A percentile compares a stretch with the other conserved stretches of the same genome.
Conservation (phyloP, 2,888 invertebrate species). For the Ectropis crepuscularia region DNA sequence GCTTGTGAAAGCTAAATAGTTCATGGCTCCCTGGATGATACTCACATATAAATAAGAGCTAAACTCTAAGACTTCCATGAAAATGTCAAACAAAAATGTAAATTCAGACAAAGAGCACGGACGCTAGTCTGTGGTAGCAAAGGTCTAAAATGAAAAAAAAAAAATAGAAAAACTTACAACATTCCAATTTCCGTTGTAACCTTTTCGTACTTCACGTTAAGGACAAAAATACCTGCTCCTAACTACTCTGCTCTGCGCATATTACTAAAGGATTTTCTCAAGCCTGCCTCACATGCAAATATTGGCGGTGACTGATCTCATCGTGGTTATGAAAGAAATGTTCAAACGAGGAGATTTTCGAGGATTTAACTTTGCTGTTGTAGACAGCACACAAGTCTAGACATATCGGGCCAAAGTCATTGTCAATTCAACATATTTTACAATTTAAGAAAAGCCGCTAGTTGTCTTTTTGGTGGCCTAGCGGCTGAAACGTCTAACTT, state of each 20-base stretch:
- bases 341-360: conserved; percentile 36
- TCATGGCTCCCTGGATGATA: no score
- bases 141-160: no score
- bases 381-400: neutral
- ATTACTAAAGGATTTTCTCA: conserved; percentile 39
- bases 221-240: conserved; percentile 12
- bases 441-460: neutral
- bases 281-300: conserved; percentile 48
- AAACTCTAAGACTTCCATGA: no score
- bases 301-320: conserved; percentile 49
- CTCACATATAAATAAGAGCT: no score
- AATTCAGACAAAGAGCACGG: no score
- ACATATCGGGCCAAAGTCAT: no score
- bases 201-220: conserved; percentile 11
- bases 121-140: no score
- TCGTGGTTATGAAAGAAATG: conserved; percentile 42
- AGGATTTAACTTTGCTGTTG: conserved; percentile 29
- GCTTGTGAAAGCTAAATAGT: no score
- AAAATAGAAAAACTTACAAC: conserved; percentile 7
- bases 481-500: no score
- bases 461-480: no score
- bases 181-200: conserved; percentile 4
- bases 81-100: no score
- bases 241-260: conserved; percentile 4
- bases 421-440: no score